phyloP scores from a whole-genome alignment of 2,888 invertebrate species.

The Gryllus longicercus region DNA sequence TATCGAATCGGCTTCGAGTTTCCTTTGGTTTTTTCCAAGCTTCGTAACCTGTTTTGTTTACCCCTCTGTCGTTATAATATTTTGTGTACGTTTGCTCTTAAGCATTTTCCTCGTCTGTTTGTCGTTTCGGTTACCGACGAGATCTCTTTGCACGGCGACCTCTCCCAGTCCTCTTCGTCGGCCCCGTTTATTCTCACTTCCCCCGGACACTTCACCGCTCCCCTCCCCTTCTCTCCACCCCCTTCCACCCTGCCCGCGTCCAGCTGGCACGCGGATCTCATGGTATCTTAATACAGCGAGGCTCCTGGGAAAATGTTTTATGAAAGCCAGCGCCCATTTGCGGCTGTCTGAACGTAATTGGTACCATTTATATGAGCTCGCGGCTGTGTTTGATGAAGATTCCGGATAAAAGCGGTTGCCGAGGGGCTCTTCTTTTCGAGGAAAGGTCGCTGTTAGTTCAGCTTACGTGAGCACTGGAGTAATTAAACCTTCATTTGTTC shows the following conservation, averaged over 20 bases:
- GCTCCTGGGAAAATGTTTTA: slow-evolving; percentile 17
- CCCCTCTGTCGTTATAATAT: no score
- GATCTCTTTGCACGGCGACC: no score
- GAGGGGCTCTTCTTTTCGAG: neutral
- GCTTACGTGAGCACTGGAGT: neutral
- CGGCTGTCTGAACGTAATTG: neutral
- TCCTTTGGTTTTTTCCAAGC: no score
- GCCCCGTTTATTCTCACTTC: no score
- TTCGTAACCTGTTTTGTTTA: no score
- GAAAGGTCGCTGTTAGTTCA: neutral
- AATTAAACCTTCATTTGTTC: slow-evolving; percentile 10
- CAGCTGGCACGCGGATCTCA: neutral
- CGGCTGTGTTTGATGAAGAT: slow-evolving; percentile 8
- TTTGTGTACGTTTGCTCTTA: no score
- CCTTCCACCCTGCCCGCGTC: neutral
- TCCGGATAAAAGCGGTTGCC: slow-evolving; percentile 5
- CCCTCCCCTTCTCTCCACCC: neutral
- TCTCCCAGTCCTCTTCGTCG: neutral
- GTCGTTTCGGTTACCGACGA: no score
- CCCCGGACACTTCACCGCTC: no score
- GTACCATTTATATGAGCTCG: neutral
- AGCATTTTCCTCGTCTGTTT: no score
- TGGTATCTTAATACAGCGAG: neutral
- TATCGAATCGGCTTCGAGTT: no score
- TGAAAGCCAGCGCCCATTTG: slow-evolving; percentile 6